A percentile compares a stretch with the other conserved stretches of the same genome.
Conservation (phyloP, 2,888 invertebrate genomes). For the Drosophila lacicola region DNA sequence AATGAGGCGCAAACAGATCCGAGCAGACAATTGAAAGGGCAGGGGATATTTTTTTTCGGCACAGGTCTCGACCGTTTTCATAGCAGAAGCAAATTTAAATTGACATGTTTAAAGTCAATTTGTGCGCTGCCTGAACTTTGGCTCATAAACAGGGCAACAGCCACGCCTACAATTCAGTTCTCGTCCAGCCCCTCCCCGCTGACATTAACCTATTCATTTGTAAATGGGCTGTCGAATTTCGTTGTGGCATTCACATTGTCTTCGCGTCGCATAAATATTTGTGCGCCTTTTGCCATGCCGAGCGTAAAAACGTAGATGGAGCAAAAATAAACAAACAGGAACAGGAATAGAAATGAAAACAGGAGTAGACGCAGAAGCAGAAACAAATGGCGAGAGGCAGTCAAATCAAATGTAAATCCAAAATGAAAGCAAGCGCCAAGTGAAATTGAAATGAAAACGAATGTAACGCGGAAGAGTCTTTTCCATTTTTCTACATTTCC, state of each 20-base stretch:
- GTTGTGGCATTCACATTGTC: constrained; percentile 52
- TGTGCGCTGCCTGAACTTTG: constrained; percentile 58
- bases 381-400: constrained; percentile 49
- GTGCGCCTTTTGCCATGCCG: constrained; percentile 70
- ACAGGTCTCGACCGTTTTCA: neutral
- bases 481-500: constrained; percentile 55
- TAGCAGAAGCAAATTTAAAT: constrained; percentile 54
- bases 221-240: constrained; percentile 78
- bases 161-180: constrained; percentile 18
- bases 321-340: constrained; percentile 46
- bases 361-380: constrained; percentile 7
- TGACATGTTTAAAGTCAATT: constrained; percentile 79
- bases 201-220: constrained; percentile 79
- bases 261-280: constrained; percentile 78
- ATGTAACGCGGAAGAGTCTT: constrained; percentile 48
- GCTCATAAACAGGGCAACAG: constrained; percentile 64
- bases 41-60: neutral
- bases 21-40: constrained; percentile 13
- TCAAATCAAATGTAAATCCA: constrained; percentile 81
- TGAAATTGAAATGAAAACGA: constrained; percentile 76
- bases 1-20: constrained; percentile 63
- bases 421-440: constrained; percentile 75
- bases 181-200: constrained; percentile 16
- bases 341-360: constrained; percentile 14
- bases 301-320: constrained; percentile 72